Evolutionary conservation across 2,888 invertebrate species (phyloP).

Genomic region (Ophion obscuratus): DNA sequence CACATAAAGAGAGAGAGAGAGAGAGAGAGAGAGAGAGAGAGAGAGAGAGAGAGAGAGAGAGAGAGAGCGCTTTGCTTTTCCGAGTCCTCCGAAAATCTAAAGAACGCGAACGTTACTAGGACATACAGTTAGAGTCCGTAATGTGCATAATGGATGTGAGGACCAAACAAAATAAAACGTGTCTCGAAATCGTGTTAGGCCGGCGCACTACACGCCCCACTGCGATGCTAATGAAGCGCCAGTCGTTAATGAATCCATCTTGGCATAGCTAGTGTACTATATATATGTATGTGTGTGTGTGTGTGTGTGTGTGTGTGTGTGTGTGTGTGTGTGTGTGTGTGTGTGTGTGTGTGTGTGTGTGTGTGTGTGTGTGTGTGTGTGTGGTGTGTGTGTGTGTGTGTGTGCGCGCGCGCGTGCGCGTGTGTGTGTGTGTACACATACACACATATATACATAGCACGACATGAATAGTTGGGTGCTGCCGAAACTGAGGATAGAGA

Average conservation of each 20-base stretch:
- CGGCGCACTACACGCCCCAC: slow-evolving; percentile 64
- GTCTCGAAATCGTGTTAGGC: slow-evolving; percentile 35
- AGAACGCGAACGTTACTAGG: slow-evolving; percentile 1
- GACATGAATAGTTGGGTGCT: slow-evolving; percentile 7
- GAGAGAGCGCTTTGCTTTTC: neutral
- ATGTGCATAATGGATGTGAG: neutral
- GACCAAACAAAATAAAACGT: slow-evolving; percentile 57
- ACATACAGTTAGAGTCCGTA: neutral
- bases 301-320: too few species aligned
- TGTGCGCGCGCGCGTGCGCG: too few species aligned
- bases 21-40: neutral
- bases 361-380: too few species aligned
- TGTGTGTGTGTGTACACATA: neutral
- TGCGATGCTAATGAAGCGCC: slow-evolving; percentile 79
- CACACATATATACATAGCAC: neutral
- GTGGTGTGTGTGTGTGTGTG: too few species aligned
- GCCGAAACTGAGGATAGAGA: slow-evolving; percentile 52
- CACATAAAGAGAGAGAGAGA: neutral
- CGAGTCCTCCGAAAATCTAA: neutral
- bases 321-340: too few species aligned
- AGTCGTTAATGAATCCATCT: slow-evolving; percentile 79
- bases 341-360: too few species aligned
- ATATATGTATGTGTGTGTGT: neutral
- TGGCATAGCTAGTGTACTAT: slow-evolving; percentile 33
- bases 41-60: too few species aligned